These are phyloP conservation scores for Leucopsar rothschildi DNA, from an alignment of 2,113 vertebrate species.

Conservation along the genomic window DNA sequence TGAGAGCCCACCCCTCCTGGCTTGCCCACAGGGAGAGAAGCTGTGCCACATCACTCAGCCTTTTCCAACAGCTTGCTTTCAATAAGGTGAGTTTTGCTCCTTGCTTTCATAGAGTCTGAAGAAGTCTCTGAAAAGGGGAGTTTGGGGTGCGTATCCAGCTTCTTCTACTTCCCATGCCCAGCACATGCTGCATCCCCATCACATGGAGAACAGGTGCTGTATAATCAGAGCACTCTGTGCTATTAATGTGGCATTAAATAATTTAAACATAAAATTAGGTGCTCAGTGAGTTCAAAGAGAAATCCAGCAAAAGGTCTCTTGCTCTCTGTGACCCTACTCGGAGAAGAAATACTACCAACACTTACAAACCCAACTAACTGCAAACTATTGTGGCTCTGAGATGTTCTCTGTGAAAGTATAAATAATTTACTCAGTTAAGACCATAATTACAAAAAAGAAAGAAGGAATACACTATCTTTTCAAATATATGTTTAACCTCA, in stretches of 20 bases:
- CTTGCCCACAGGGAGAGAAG: rapidly evolving
- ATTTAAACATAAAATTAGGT: background rate
- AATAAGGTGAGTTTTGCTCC: background rate
- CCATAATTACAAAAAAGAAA: background rate
- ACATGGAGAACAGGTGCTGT: background rate
- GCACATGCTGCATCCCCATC: background rate
- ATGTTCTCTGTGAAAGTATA: background rate
- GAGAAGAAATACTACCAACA: background rate
- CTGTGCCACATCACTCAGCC: background rate
- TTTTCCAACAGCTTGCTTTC: background rate
- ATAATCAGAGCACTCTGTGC: background rate
- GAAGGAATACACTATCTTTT: background rate
- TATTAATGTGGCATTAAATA: background rate
- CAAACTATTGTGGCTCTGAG: background rate
- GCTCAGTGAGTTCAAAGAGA: background rate
- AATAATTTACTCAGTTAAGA: background rate
- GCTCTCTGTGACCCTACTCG: background rate
- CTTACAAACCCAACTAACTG: background rate
- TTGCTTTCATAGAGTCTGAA: background rate
- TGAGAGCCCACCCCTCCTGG: background rate
- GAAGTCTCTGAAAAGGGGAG: background rate
- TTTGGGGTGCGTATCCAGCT: too few relatives aligned
- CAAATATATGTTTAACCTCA: background rate
- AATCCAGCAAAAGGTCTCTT: background rate
- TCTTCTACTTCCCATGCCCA: background rate